phyloP scores from a whole-genome alignment of 2,888 invertebrate genomes.

The Drosophila nr. perissopoda region DNA sequence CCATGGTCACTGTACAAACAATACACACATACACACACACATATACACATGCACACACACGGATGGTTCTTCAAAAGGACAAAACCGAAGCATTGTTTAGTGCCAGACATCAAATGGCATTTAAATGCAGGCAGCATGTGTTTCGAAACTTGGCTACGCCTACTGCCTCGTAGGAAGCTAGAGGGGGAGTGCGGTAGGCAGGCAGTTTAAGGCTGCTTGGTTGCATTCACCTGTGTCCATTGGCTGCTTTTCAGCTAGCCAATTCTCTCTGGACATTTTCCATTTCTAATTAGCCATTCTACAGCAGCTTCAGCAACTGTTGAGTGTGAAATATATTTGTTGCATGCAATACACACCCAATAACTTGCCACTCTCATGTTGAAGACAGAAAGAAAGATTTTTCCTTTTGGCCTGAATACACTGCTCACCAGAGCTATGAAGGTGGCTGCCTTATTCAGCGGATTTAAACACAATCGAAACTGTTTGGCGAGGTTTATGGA shows the following conservation, averaged over 20 bases:
- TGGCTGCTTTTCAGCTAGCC: constrained; percentile 12
- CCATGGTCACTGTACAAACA: constrained; percentile 34
- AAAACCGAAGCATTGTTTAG: constrained; percentile 70
- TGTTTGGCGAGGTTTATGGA: background rate
- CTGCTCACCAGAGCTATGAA: background rate
- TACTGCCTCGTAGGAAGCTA: background rate
- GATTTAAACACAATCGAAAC: background rate
- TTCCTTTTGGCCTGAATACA: background rate
- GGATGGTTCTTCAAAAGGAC: constrained; percentile 59
- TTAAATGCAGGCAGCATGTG: constrained; percentile 70
- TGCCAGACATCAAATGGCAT: constrained; percentile 66
- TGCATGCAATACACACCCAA: constrained; percentile 6
- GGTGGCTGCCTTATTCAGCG: background rate
- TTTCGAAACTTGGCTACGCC: constrained; percentile 21
- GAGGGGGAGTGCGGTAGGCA: background rate
- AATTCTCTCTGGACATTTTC: background rate
- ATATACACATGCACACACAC: constrained; percentile 7
- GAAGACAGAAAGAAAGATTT: background rate
- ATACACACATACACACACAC: constrained; percentile 17
- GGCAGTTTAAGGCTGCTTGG: background rate
- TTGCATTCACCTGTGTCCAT: constrained; percentile 7
- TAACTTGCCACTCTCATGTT: constrained; percentile 7
- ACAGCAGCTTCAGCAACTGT: constrained; percentile 5
- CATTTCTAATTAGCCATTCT: constrained; percentile 2
- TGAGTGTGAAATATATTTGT: constrained; percentile 19